Conservation (phyloP, 1,140 invertebrate species). For the Drosophila baimaii region DNA sequence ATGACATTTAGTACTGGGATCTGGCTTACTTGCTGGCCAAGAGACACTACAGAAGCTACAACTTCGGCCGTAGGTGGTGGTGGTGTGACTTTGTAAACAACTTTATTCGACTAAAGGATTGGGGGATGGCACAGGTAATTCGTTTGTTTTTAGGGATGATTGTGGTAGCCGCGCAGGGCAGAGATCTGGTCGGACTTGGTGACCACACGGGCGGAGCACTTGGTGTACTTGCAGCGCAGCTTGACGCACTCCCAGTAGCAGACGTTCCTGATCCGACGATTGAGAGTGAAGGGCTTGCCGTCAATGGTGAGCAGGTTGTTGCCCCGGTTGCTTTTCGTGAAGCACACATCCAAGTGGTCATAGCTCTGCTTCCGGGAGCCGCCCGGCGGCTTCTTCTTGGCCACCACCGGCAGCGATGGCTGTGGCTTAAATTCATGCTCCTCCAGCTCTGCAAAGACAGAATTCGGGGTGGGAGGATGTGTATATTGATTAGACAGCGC, state of each 20-base stretch:
- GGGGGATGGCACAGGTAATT: constrained; percentile 19
- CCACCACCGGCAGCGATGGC: constrained; percentile 11
- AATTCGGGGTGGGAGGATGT: constrained; percentile 25
- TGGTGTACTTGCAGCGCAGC: constrained; percentile 74
- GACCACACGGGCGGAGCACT: constrained; percentile 80
- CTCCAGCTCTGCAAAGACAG: constrained; percentile 45
- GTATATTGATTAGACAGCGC: constrained; percentile 35
- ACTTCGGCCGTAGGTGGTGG: neutral
- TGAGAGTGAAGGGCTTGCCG: constrained; percentile 71
- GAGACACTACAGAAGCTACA: constrained; percentile 30
- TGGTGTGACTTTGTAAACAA: constrained; percentile 2
- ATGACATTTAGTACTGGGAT: constrained; percentile 11
- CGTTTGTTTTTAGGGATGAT: constrained; percentile 71
- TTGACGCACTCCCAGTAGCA: constrained; percentile 84
- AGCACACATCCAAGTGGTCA: constrained; percentile 66
- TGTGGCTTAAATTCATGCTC: constrained; percentile 16
- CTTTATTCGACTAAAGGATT: constrained; percentile 39
- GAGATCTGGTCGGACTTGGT: constrained; percentile 76
- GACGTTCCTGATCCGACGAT: constrained; percentile 70
- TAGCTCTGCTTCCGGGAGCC: constrained; percentile 41
- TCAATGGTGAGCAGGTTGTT: constrained; percentile 69
- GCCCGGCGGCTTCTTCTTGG: constrained; percentile 10
- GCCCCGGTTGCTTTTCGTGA: constrained; percentile 69
- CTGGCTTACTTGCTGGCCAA: neutral
- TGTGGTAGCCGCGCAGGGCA: constrained; percentile 75